Base-by-base conservation (phyloP, 2,888 invertebrate genomes). In the Leptinotarsa tumamoca region DNA sequence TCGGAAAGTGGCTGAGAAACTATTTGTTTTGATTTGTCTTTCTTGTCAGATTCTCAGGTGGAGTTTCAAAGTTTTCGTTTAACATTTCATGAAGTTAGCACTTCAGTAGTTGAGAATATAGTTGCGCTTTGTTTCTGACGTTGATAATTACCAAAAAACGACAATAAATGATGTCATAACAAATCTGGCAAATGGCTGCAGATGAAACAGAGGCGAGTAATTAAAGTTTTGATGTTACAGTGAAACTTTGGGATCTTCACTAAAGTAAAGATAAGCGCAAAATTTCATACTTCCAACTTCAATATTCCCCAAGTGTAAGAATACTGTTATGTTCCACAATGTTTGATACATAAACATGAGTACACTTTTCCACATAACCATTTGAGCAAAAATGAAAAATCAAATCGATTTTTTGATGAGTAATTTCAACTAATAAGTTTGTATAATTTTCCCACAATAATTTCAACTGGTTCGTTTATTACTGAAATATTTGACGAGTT, bases 261-360 rank as follows among this genome's bases (percentile, higher is more conserved):
- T 68, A 51, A 67, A 74, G 71, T 74, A 10, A 74, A 58, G 70
- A 27, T 61, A 56, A 15, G 27, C 14, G 71, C 71, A 74, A 71
- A 75, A 72, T 75, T 75, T 75, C 72, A 23, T 68, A 71, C 63
- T 71, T 21, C 51, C 71, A 49, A 68, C 61, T 71, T 61, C 71
- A 66, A 68, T 61, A 54, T 75, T 68, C 68, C 68, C 67, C 54
- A 50, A 23, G 71, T 21, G 10, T 43, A 43, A 43, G 43, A 43
- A 43, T 43, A 43, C 43, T 43, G 10, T 10, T 3, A 43, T 43
- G 13, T 43, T 43, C 10, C 43, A 43, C 3, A 13, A 10, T 43
- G 10, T 43, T 2, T 43, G 43, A 10, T 43, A 13, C 10, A 43
- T 43, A 0, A 43, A 43, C 43, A 43, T 3, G 3, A 43, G 43